These are phyloP conservation scores for Thysanoteuthis rhombus DNA, from an alignment of 2,888 invertebrate species.

Conservation along the genomic window DNA sequence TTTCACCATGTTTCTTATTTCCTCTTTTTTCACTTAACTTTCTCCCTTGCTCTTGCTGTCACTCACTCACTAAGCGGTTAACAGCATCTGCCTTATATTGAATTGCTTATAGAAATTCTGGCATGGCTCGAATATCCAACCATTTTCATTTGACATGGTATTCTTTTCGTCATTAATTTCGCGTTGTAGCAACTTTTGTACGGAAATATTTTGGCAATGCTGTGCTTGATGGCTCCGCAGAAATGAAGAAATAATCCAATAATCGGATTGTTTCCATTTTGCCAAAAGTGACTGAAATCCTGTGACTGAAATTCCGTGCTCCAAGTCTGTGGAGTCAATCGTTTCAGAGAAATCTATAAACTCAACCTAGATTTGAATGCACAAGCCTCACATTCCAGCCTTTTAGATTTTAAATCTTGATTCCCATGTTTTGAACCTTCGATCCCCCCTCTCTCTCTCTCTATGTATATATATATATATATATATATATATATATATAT, in stretches of 20 bases:
- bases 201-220: neutral
- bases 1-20: too few relatives aligned
- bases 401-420: neutral
- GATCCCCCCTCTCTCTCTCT: too few relatives aligned
- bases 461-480: too few relatives aligned
- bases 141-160: neutral
- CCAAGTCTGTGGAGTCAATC: neutral
- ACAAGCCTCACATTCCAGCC: neutral
- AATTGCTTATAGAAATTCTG: neutral
- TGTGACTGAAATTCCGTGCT: too few relatives aligned
- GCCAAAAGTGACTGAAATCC: conserved; percentile 12
- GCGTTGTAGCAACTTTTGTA: neutral
- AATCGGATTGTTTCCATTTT: neutral
- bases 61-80: neutral
- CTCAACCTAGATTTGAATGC: neutral
- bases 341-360: neutral
- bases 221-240: neutral
- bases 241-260: conserved; percentile 12
- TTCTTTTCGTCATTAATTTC: neutral
- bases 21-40: neutral
- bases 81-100: neutral
- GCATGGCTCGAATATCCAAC: neutral
- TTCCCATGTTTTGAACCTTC: neutral
- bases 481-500: too few relatives aligned
- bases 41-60: neutral